phyloP scores from a whole-genome alignment of 2,113 vertebrate genomes.

The Rafetus swinhoei region DNA sequence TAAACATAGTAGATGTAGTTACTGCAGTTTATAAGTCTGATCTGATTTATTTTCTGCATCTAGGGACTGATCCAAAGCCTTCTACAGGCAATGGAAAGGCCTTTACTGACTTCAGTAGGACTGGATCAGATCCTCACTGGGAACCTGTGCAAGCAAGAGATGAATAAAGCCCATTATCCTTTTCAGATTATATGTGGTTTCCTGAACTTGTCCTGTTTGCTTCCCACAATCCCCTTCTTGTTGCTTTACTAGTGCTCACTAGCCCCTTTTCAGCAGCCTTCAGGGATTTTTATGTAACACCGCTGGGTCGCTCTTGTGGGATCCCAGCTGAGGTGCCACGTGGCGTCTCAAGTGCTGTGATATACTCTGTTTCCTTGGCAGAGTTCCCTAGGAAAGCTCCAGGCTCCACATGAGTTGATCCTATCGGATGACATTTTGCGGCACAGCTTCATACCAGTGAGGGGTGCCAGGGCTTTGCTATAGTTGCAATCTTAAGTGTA shows the following conservation, averaged over 20 bases:
- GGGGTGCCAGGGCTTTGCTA: not conserved
- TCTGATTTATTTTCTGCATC: conserved; percentile 59
- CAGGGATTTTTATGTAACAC: fast-evolving
- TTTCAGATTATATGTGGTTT: conserved; percentile 34
- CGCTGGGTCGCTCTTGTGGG: not conserved
- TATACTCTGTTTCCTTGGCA: conserved; percentile 30
- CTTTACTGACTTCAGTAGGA: conserved; percentile 24
- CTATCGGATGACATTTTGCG: conserved; percentile 42
- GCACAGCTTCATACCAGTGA: not conserved
- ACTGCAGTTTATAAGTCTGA: conserved; percentile 24
- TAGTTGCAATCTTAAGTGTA: fast-evolving
- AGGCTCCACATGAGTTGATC: fast-evolving
- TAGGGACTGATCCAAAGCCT: conserved; percentile 29
- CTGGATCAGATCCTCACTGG: conserved; percentile 42
- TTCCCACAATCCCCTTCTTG: conserved; percentile 32
- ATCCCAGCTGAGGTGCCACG: not conserved
- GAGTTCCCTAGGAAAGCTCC: not conserved
- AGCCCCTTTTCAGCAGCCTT: not conserved
- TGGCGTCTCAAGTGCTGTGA: fast-evolving
- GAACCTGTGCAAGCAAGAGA: conserved; percentile 22
- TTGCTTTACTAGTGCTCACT: not conserved
- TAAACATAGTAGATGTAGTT: conserved; percentile 25
- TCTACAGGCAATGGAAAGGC: conserved; percentile 10
- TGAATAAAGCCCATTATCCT: conserved; percentile 65
- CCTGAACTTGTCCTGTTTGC: conserved; percentile 7